Conservation (phyloP, 2,113 vertebrate genomes). For the Erythrocercus mccallii region DNA sequence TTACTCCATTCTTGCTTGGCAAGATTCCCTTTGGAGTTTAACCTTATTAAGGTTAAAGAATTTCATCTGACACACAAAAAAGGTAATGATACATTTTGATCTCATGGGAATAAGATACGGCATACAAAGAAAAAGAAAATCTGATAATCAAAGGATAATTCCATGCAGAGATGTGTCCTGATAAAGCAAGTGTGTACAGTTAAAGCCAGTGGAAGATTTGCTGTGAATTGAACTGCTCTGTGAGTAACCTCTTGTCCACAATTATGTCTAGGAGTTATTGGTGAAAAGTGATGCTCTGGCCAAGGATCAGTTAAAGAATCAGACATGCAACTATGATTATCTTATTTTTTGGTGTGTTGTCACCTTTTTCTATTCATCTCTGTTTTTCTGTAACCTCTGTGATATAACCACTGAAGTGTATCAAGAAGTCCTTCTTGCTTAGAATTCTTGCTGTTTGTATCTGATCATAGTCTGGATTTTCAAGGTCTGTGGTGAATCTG, state of each 20-base stretch:
- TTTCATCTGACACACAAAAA: neutral
- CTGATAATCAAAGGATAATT: neutral
- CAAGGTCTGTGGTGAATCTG: neutral
- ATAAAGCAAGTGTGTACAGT: neutral
- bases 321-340: neutral
- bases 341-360: neutral
- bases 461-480: neutral
- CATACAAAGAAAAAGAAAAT: neutral
- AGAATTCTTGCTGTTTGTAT: neutral
- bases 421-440: neutral
- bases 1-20: neutral
- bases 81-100: neutral
- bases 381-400: neutral
- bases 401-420: neutral
- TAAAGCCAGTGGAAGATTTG: slow-evolving; percentile 8
- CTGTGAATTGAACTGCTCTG: neutral
- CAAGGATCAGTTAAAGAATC: neutral
- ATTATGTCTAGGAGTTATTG: neutral
- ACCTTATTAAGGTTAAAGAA: neutral
- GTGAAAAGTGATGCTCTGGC: neutral
- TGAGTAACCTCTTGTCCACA: neutral
- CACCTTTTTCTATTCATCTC: neutral
- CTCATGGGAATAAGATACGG: neutral
- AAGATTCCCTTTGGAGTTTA: neutral
- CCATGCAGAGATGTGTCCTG: neutral